phyloP scores from a whole-genome alignment of 2,888 invertebrate species.

The Hermaeophaga mercurialis region DNA sequence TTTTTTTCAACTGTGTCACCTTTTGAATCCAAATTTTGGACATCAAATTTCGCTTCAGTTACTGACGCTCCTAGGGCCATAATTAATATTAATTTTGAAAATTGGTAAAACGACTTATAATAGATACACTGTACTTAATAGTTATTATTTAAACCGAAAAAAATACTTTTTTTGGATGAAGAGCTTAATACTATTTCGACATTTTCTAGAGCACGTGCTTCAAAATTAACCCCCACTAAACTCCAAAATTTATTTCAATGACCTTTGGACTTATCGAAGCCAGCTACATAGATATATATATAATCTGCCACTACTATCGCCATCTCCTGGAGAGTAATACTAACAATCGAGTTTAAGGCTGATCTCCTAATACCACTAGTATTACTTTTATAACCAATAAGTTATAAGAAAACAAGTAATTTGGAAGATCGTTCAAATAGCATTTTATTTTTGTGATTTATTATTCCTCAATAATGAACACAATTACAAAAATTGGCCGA shows the following conservation, averaged over 20 bases:
- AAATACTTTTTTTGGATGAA: slow-evolving; percentile 6
- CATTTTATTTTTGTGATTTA: too few species aligned
- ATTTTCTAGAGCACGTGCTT: slow-evolving; percentile 45
- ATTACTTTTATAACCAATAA: too few species aligned
- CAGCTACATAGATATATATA: too few species aligned
- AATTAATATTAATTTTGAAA: slow-evolving; percentile 21
- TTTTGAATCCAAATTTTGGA: slow-evolving; percentile 37
- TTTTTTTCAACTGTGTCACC: slow-evolving; percentile 38
- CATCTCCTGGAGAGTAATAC: neutral
- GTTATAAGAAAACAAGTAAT: too few species aligned
- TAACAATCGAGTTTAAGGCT: neutral
- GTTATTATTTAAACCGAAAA: neutral
- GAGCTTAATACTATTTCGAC: slow-evolving; percentile 33
- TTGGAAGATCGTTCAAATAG: too few species aligned
- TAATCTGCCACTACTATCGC: neutral
- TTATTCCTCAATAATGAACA: neutral
- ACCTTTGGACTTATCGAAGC: slow-evolving; percentile 15
- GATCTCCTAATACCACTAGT: too few species aligned
- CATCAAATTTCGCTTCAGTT: slow-evolving; percentile 41
- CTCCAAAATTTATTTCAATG: slow-evolving; percentile 4
- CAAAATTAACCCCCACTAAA: slow-evolving; percentile 41
- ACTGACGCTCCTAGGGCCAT: slow-evolving; percentile 51
- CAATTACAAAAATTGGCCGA: too few species aligned
- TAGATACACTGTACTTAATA: neutral
- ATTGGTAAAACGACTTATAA: slow-evolving; percentile 1